Conservation (phyloP, 2,888 invertebrate species). For the Fragum whitleyi region DNA sequence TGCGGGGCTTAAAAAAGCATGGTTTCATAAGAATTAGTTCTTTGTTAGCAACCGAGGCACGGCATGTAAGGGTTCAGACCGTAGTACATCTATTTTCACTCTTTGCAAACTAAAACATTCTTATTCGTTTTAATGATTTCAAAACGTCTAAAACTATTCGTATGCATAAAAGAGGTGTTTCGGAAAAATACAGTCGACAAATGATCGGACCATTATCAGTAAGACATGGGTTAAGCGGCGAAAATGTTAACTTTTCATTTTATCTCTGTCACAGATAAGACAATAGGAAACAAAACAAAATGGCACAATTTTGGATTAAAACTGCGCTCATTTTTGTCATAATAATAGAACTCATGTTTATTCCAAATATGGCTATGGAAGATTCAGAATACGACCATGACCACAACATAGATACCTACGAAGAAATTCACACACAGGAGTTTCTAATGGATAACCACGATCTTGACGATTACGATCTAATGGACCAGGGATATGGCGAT, state of each 20-base stretch:
- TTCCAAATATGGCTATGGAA: background rate
- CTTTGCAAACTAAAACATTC: background rate
- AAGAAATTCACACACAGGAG: background rate
- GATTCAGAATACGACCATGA: background rate
- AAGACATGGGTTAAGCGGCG: background rate
- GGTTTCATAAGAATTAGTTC: background rate
- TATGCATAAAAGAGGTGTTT: background rate
- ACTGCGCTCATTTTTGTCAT: too few relatives aligned
- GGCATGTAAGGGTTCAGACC: too few relatives aligned
- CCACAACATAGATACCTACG: background rate
- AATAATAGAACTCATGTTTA: too few relatives aligned
- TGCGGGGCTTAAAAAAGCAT: too few relatives aligned
- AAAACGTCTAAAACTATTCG: background rate
- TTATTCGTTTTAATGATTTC: too few relatives aligned
- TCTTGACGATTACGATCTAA: constrained; percentile 3
- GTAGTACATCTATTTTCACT: background rate
- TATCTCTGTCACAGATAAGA: background rate
- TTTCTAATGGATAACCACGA: constrained; percentile 10
- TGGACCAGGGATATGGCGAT: constrained; percentile 14
- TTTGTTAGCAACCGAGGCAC: too few relatives aligned
- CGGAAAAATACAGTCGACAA: background rate
- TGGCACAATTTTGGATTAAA: background rate
- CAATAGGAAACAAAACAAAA: background rate
- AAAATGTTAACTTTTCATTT: background rate
- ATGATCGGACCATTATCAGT: background rate